Evolutionary conservation across 1,140 invertebrate genomes (phyloP), one percentile per base, ranked within the genome.

Genomic region (Mizuhopecten yessoensis): DNA sequence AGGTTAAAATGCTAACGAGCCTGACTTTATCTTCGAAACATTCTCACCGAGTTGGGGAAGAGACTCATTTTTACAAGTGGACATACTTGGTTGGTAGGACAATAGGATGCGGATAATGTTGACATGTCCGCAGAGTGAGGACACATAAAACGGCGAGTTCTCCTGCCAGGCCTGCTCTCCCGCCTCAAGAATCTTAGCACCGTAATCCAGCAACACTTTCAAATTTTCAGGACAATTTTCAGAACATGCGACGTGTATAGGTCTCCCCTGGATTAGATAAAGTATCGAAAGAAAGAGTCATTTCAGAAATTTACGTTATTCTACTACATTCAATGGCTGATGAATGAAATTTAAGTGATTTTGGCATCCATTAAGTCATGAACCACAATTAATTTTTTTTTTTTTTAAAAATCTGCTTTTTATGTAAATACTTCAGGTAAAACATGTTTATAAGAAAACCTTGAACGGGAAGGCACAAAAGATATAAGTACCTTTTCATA

Each of bases 91-190:
- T 75, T 93, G 90, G 39, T 91, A 89, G 15, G 90, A 34, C 17
- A 93, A 91, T 9, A 95, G 91, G 20, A 86, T 86, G 29, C 87
- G 33, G 13, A 94, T 87, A n/a, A 94, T 87, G 0, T 93, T 90
- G 15, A 75, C 34, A n/a, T 93, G 91, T 17, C 94, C 94, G 29
- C 90, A 89, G 15, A 91, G 87, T 13, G 93, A 93, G 29, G 94
- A 93, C 17, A 93, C 49, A 87, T 95, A 95, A 86, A 95, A 93
- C 0, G 93, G 93, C 0, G 94, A 95, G 23, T 92, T 90, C 33
- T 93, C 93, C 23, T 92, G 87, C 90, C 92, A 94, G 0, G 91
- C 88, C 11, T 88, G 87, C 11, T 91, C 86, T 0, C 86, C 87
- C 2, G 75, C 87, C 0, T 89, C 88, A 17, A 90, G 49, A 33